phyloP scores from a whole-genome alignment of 2,797 vertebrate species.

The Lateolabrax maculatus region DNA sequence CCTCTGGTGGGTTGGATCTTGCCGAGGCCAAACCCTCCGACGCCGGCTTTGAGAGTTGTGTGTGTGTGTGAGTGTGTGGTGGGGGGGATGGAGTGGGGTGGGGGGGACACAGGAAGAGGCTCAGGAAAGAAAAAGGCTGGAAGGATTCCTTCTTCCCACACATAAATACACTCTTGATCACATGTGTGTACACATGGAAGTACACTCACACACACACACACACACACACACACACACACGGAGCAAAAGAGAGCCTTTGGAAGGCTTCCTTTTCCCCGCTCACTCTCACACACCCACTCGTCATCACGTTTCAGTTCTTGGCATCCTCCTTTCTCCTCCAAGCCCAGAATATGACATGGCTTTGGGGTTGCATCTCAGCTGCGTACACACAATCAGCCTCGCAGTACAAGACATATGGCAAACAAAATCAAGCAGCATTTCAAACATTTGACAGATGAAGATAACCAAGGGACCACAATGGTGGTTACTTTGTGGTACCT shows the following conservation, averaged over 20 bases:
- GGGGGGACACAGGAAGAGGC: constrained; percentile 69
- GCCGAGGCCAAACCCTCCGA: constrained; percentile 73
- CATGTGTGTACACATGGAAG: constrained; percentile 71
- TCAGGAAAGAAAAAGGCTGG: constrained; percentile 76
- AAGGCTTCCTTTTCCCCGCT: constrained; percentile 62
- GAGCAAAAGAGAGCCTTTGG: constrained; percentile 54
- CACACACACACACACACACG: constrained; percentile 46
- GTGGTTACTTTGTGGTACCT: constrained; percentile 36
- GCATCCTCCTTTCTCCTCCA: constrained; percentile 65
- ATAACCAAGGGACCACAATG: constrained; percentile 53
- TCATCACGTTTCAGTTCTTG: constrained; percentile 78
- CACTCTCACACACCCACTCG: constrained; percentile 74
- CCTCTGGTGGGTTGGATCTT: constrained; percentile 69
- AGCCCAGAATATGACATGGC: constrained; percentile 81
- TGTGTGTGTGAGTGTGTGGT: no score
- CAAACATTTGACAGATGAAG: constrained; percentile 52
- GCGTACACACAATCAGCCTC: constrained; percentile 64
- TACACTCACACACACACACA: constrained; percentile 34
- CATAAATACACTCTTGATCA: constrained; percentile 75
- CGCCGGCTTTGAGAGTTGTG: constrained; percentile 60
- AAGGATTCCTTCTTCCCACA: constrained; percentile 79
- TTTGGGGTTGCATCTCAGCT: constrained; percentile 75
- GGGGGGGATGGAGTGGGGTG: no score
- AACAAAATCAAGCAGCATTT: constrained; percentile 60
- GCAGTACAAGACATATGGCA: constrained; percentile 67